Base-by-base conservation (phyloP, 1,140 invertebrate species). In the Euwallacea similis region DNA sequence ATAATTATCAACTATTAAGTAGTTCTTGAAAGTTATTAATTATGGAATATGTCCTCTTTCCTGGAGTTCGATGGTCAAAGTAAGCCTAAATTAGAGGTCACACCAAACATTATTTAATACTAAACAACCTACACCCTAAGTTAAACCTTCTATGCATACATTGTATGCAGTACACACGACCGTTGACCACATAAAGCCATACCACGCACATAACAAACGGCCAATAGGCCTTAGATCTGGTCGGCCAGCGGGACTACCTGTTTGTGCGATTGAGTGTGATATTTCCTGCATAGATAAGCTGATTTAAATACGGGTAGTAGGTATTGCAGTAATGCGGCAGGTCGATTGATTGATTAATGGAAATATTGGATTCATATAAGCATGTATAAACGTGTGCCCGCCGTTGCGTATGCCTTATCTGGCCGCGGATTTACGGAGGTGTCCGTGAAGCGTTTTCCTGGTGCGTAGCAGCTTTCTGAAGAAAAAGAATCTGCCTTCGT, bases 221-320 rank as follows among this genome's bases (percentile, higher is more conserved):
- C 2, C 42, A 68, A 13, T 2, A 50, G 9, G 46, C 9, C 46
- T 50, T 50, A 50, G 46, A 50, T 10, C n/a, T 8, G 61, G 43
- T 44, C 46, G 21, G 50, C 21, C 53, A 66, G n/a, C 56, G 33
- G 66, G 66, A 68, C 43, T 68, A 60, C 66, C 58, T 68, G 66
- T 68, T 68, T 56, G 41, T 42, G 13, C 56, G 56, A 68, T 68
- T 50, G 44, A 60, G 56, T 64, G 60, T 64, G 68, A 63, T 69
- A 64, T 69, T 69, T 69, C 68, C 68, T 69, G 50, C 59, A 54
- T 69, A 69, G 68, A 69, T 69, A 69, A 69, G 68, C 68, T 46
- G 68, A 62, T 69, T 69, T 69, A 69, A 69, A 64, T 69, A 69
- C 42, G 61, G 68, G 61, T 63, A 68, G 66, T 68, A 50, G 66